Percentiles rank a stretch among this genome's conserved stretches.
These are phyloP conservation scores for Chaetops frenatus DNA, from an alignment of 2,113 vertebrate genomes.

Conservation along the genomic window DNA sequence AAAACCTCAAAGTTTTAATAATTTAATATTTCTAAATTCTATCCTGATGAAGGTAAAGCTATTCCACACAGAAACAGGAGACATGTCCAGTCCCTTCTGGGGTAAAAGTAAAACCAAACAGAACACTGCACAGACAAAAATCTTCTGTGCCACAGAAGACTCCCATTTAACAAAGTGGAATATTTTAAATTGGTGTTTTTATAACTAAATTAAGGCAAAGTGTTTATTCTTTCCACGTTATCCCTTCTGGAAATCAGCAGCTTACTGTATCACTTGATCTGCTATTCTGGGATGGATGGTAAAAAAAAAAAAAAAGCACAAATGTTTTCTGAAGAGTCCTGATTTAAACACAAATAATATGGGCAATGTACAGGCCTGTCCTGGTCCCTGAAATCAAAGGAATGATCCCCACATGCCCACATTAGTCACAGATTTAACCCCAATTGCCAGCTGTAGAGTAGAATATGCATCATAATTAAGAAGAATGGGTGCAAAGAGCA, in stretches of 20 bases:
- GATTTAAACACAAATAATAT: background rate
- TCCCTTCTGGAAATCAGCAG: background rate
- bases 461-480: background rate
- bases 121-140: background rate
- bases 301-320: background rate
- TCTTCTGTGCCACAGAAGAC: background rate
- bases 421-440: background rate
- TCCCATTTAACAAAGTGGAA: background rate
- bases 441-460: background rate
- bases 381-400: background rate
- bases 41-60: background rate
- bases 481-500: background rate
- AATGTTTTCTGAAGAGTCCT: background rate
- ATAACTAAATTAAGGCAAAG: background rate
- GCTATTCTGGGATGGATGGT: background rate
- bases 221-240: background rate
- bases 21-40: background rate
- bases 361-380: background rate
- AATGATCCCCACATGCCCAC: background rate
- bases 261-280: background rate
- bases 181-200: background rate
- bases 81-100: background rate
- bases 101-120: background rate
- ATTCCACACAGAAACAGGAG: background rate
- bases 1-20: slow-evolving; percentile 9